Conservation (phyloP, 1,140 invertebrate species). For the Palaemon carinicauda region DNA sequence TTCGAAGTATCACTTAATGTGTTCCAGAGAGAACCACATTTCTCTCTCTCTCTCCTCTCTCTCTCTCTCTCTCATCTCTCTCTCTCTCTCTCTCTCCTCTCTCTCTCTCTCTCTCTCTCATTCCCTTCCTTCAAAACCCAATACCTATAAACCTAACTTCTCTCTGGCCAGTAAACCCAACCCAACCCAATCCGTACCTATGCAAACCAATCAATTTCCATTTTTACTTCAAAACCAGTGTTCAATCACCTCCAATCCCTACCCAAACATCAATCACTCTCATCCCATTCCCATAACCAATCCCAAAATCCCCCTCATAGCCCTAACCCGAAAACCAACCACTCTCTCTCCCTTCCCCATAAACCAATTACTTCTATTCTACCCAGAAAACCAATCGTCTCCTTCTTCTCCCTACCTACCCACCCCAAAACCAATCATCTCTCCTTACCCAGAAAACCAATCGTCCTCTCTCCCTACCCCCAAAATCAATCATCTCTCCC, state of each 20-base stretch:
- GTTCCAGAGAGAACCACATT: not conserved
- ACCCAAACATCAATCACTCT: too few relatives aligned
- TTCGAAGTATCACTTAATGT: not conserved
- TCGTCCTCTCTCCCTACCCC: not conserved
- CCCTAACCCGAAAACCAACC: not conserved
- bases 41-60: not conserved
- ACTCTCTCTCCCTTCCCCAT: not conserved
- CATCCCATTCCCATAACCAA: too few relatives aligned
- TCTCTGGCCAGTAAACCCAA: too few relatives aligned
- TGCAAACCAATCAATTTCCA: too few relatives aligned
- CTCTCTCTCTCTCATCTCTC: not conserved
- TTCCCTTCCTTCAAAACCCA: not conserved
- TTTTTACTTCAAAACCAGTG: too few relatives aligned
- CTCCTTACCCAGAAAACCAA: not conserved
- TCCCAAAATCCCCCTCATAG: not conserved
- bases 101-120: too few relatives aligned
- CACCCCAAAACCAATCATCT: not conserved
- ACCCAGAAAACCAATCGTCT: too few relatives aligned
- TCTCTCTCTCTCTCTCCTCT: not conserved
- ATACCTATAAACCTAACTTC: too few relatives aligned
- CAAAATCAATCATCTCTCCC: too few relatives aligned
- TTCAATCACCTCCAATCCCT: too few relatives aligned
- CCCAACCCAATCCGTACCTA: too few relatives aligned
- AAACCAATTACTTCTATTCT: not conserved
- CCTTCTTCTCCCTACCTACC: not conserved